These are phyloP conservation scores for Trichonephila inaurata DNA, from an alignment of 1,140 invertebrate genomes.

Conservation along the genomic window DNA sequence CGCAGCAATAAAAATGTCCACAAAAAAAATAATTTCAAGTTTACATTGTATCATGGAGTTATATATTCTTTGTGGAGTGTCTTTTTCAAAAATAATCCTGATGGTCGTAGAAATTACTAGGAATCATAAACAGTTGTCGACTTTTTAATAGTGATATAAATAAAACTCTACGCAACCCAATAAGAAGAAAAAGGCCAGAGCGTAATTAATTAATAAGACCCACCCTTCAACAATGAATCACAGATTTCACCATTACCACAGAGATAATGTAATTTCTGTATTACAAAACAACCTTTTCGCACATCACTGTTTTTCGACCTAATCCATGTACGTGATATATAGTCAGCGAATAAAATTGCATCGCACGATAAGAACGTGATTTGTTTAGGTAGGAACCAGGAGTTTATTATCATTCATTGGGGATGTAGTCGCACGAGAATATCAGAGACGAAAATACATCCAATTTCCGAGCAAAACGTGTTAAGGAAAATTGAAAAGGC, in stretches of 20 bases:
- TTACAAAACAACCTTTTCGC: neutral
- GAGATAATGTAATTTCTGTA: neutral
- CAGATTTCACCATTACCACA: neutral
- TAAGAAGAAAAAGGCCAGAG: too few species aligned
- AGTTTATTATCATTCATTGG: slow-evolving; percentile 9
- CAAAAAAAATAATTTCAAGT: too few species aligned
- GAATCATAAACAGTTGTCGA: too few species aligned
- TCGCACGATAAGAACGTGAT: slow-evolving; percentile 1
- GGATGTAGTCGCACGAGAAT: neutral
- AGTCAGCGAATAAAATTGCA: neutral
- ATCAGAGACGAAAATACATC: neutral
- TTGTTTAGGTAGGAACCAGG: neutral
- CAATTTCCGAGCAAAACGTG: slow-evolving; percentile 11
- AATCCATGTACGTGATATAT: neutral
- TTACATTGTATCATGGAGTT: too few species aligned
- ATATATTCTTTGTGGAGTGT: too few species aligned
- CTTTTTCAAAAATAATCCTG: too few species aligned
- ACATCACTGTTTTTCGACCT: neutral
- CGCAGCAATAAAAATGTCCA: too few species aligned
- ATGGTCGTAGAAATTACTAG: too few species aligned
- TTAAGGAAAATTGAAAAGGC: slow-evolving; percentile 12
- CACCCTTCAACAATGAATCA: too few species aligned
- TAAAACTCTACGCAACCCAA: too few species aligned
- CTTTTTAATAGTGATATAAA: too few species aligned
- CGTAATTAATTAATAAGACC: too few species aligned